phyloP scores from a whole-genome alignment of 2,888 invertebrate species.

The Danaus chrysippus region DNA sequence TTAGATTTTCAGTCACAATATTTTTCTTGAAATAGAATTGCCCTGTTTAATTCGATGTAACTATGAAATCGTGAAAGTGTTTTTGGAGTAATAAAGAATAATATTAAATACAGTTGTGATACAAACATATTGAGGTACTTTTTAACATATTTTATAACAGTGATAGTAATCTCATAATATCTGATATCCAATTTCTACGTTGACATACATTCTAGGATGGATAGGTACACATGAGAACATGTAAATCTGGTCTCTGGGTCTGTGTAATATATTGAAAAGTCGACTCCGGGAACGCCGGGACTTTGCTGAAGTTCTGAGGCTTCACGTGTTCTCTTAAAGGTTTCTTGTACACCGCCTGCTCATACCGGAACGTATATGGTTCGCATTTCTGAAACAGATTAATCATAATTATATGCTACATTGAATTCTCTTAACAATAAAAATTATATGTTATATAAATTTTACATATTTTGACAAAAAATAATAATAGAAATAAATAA shows the following conservation, averaged over 20 bases:
- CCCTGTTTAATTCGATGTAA: too few species aligned
- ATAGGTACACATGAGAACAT: slow-evolving; percentile 88
- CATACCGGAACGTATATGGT: slow-evolving; percentile 54
- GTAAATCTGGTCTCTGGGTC: slow-evolving; percentile 90
- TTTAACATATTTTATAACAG: too few species aligned
- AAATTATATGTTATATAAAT: too few species aligned
- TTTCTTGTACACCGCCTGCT: slow-evolving; percentile 57
- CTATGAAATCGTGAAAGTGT: too few species aligned
- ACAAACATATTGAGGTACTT: too few species aligned
- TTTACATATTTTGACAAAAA: too few species aligned
- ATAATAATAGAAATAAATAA: too few species aligned
- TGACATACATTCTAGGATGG: slow-evolving; percentile 93
- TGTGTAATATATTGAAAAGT: slow-evolving; percentile 88
- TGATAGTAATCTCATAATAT: too few species aligned
- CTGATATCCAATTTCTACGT: slow-evolving; percentile 92
- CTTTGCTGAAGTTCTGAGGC: slow-evolving; percentile 87
- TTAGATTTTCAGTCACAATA: background rate
- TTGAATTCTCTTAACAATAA: background rate
- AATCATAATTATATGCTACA: background rate
- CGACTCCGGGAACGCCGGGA: slow-evolving; percentile 88
- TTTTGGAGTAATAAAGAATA: too few species aligned
- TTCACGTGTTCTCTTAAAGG: slow-evolving; percentile 80
- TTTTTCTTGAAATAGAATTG: background rate
- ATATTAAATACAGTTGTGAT: too few species aligned
- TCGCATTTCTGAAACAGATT: slow-evolving; percentile 54